A percentile compares a stretch with the other conserved stretches of the same genome.
phyloP scores from a whole-genome alignment of 1,140 invertebrate genomes.

The Lordiphosa mommai region DNA sequence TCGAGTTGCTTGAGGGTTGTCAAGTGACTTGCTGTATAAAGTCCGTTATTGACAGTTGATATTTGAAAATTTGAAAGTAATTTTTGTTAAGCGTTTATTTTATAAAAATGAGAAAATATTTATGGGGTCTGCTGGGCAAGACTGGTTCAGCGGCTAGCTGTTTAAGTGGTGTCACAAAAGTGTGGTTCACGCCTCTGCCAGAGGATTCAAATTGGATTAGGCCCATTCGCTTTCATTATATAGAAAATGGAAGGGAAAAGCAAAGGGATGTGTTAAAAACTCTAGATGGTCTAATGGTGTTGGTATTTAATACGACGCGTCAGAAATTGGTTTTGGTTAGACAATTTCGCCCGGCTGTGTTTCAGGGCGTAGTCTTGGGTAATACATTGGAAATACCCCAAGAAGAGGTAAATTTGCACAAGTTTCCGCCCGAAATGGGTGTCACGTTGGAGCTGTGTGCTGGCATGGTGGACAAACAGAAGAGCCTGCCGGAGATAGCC shows the following conservation, averaged over 20 bases:
- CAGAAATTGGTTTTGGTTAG: constrained; percentile 91
- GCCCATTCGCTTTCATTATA: constrained; percentile 84
- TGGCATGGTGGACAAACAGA: constrained; percentile 94
- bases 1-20: too few relatives aligned
- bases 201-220: constrained; percentile 84
- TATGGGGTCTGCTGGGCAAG: too few relatives aligned
- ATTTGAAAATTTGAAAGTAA: constrained; percentile 79
- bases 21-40: too few relatives aligned
- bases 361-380: constrained; percentile 77
- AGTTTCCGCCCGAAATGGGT: constrained; percentile 88
- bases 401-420: constrained; percentile 83
- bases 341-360: constrained; percentile 94
- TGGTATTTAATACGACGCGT: constrained; percentile 90
- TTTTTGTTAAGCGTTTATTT: too few relatives aligned
- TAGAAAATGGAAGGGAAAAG: constrained; percentile 84
- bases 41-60: neutral
- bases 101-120: too few relatives aligned
- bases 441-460: constrained; percentile 95
- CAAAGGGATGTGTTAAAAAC: constrained; percentile 84
- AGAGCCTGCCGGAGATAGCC: constrained; percentile 88
- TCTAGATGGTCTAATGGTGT: constrained; percentile 88
- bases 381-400: constrained; percentile 81
- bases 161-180: too few relatives aligned
- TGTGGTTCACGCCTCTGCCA: constrained; percentile 82
- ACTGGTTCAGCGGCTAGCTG: too few relatives aligned